Base-by-base conservation (phyloP, 1,140 invertebrate species). In the Papilio glaucus region DNA sequence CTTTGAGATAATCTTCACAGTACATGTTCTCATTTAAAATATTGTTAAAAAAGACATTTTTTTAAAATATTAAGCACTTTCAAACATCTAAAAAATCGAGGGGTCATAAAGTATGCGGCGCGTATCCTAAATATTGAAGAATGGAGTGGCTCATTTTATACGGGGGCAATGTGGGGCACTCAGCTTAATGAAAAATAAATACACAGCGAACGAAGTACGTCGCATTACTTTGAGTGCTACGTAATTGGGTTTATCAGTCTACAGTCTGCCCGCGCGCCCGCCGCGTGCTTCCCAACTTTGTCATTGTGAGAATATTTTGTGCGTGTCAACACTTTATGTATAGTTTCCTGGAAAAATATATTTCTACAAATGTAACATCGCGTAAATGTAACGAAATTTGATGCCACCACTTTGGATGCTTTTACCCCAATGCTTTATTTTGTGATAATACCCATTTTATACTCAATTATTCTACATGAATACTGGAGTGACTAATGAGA, bases 141-240 rank as follows among this genome's bases (percentile, higher is more conserved):
- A 63, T 21, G n/a, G 61, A 8, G 33, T n/a, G n/a, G 33, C 45
- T 53, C 15, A 9, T 18, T 15, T 37, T 39, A 18, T 60, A 26
- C 18, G 24, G 5, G 15, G 26, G 33, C 6, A 39, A 63, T 53
- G 15, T 53, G 13, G 15, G n/a, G 61, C 61, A 63, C 61, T 63
- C 61, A 24, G 61, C 10, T 39, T 63, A 63, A 63, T 63, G 61
- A 63, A 63, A 63, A 63, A 63, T 39, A 63, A 63, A 63, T 63
- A 63, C 26, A 37, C 26, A 15, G 10, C 13, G 61, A 37, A n/a
- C 29, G n/a, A n/a, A 37, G 29, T 33, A 62, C 33, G 24, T 26
- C 29, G 29, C 33, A 63, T 39, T 63, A 63, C 61, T 18, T 39
- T 37, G 37, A 63, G 61, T 63, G 61, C 9, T 38, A 63, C 37